phyloP scores from a whole-genome alignment of 1,140 invertebrate genomes.

The Nilaparvata lugens region DNA sequence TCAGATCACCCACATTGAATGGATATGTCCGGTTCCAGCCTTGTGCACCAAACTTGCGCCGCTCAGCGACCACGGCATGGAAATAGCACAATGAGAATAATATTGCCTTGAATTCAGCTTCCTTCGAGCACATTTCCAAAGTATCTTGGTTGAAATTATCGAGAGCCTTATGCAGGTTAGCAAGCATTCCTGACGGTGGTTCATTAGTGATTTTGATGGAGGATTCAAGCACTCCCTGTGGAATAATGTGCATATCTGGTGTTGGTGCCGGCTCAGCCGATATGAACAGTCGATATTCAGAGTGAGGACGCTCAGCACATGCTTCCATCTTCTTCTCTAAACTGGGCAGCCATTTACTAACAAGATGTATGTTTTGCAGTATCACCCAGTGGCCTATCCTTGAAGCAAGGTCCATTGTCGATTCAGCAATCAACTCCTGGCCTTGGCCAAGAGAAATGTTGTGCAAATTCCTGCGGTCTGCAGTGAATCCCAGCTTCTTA shows the following conservation, averaged over 20 bases:
- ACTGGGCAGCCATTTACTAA: conserved; percentile 75
- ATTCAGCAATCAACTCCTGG: conserved; percentile 84
- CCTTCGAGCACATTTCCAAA: conserved; percentile 84
- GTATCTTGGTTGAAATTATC: conserved; percentile 92
- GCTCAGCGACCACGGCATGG: conserved; percentile 87
- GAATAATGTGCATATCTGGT: conserved; percentile 54
- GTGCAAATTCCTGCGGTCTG: conserved; percentile 76
- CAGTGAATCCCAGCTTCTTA: conserved; percentile 67
- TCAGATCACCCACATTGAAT: conserved; percentile 62
- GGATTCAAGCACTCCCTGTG: conserved; percentile 82
- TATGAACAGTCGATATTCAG: conserved; percentile 60
- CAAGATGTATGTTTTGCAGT: conserved; percentile 84
- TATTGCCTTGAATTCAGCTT: conserved; percentile 88
- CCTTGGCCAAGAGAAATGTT: conserved; percentile 92
- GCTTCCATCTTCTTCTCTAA: conserved; percentile 89
- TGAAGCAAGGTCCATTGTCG: conserved; percentile 68
- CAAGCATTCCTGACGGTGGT: conserved; percentile 87
- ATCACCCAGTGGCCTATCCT: conserved; percentile 88
- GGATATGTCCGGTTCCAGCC: conserved; percentile 80
- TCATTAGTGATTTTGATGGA: conserved; percentile 96
- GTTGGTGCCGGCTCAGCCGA: conserved; percentile 55
- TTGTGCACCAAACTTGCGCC: conserved; percentile 88
- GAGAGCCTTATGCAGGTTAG: conserved; percentile 87
- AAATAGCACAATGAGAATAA: conserved; percentile 92
- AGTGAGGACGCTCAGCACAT: conserved; percentile 54